These are phyloP conservation scores for Macrotrachela quadricornifera DNA, from an alignment of 1,140 invertebrate genomes.

Conservation along the genomic window DNA sequence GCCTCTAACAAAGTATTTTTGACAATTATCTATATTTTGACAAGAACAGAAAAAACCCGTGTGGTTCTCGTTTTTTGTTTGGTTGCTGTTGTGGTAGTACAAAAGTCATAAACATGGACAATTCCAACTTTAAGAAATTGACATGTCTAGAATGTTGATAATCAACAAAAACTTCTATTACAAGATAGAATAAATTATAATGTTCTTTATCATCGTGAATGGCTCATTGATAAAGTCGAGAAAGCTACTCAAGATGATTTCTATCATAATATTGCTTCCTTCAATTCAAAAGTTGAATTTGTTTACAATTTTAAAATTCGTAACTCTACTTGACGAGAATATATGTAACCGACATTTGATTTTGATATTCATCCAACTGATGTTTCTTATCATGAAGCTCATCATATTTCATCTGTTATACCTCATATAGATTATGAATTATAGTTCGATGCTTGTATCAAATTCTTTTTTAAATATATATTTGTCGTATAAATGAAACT, in stretches of 20 bases:
- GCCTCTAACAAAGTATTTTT: too few relatives aligned
- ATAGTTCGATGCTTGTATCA: too few relatives aligned
- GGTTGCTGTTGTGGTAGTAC: background rate
- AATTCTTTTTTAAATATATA: background rate
- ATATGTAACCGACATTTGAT: slow-evolving; percentile 15
- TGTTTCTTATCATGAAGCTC: slow-evolving; percentile 13
- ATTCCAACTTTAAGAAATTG: slow-evolving; percentile 2
- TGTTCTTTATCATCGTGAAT: slow-evolving; percentile 12
- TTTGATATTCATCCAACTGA: slow-evolving; percentile 16
- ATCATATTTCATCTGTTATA: slow-evolving; percentile 14
- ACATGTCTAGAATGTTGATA: too few relatives aligned
- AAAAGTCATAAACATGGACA: slow-evolving; percentile 4
- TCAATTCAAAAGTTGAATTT: slow-evolving; percentile 19
- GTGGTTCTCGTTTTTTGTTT: too few relatives aligned
- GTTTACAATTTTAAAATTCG: slow-evolving; percentile 15
- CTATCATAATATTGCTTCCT: slow-evolving; percentile 18
- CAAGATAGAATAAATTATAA: slow-evolving; percentile 12
- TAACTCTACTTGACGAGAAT: slow-evolving; percentile 13
- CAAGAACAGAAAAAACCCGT: too few relatives aligned
- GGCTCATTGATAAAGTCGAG: slow-evolving; percentile 15
- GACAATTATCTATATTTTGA: too few relatives aligned
- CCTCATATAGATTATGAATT: slow-evolving; percentile 8
- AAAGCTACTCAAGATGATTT: slow-evolving; percentile 11
- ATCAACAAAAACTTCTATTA: slow-evolving; percentile 6
- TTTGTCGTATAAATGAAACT: background rate